Evolutionary conservation across 2,797 vertebrate species (phyloP).

Genomic region (Pseudocheirus occidentalis): DNA sequence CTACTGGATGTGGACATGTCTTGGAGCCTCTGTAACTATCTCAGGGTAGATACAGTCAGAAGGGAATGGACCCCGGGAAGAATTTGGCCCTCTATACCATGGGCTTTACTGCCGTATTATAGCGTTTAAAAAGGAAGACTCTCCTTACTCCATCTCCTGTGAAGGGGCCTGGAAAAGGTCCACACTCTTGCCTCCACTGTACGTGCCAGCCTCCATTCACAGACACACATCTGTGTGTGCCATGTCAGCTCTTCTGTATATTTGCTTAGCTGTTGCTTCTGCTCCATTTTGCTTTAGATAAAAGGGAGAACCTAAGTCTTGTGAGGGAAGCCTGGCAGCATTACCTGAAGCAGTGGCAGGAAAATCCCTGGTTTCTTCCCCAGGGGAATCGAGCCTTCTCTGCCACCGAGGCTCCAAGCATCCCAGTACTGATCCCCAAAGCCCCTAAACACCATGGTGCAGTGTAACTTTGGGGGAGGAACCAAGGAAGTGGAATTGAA

Average conservation of each 20-base stretch:
- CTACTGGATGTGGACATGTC: not conserved
- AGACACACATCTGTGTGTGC: not conserved
- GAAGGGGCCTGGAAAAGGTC: not conserved
- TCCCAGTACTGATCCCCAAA: not conserved
- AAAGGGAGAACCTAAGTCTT: not conserved
- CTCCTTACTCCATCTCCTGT: not conserved
- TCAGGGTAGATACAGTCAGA: not conserved
- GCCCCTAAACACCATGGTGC: not conserved
- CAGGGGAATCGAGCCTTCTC: not conserved
- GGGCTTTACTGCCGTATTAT: not conserved
- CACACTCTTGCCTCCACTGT: not conserved
- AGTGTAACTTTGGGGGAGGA: not conserved
- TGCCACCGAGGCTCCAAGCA: not conserved
- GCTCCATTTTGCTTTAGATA: not conserved
- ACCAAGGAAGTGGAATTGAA: not conserved
- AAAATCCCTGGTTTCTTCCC: not conserved
- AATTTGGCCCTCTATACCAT: not conserved
- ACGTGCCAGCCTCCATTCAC: accelerated
- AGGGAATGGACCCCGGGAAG: not conserved
- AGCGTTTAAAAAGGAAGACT: not conserved
- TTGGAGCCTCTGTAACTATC: not conserved
- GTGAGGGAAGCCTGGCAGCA: not conserved
- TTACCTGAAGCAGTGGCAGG: not conserved
- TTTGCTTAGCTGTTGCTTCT: not conserved
- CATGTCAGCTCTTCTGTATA: not conserved